A percentile compares a stretch with the other conserved stretches of the same genome.
Evolutionary conservation across 64 coral and sea anemone species (phyloP).

Genomic region (Hydrozoanthus tunicans): DNA sequence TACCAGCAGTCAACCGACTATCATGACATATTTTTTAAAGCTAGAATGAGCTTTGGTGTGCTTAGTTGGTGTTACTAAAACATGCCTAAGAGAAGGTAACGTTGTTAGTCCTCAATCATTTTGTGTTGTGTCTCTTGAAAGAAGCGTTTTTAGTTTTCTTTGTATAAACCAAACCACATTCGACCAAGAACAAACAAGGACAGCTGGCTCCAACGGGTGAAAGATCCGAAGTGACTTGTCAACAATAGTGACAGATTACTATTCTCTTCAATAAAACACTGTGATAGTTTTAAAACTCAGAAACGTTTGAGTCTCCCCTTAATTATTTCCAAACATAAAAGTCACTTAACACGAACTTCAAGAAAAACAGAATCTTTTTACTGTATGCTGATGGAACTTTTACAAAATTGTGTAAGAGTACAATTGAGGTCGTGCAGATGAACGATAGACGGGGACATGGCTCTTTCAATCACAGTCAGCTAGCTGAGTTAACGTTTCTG

Average conservation of each 20-base stretch:
- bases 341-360: background rate
- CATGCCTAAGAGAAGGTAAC: no score
- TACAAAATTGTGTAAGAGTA: background rate
- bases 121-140: no score
- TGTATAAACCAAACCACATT: no score
- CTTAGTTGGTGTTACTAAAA: no score
- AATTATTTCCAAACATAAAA: background rate
- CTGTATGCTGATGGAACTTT: background rate
- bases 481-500: background rate
- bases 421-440: background rate
- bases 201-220: no score
- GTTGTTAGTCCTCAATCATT: no score
- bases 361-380: background rate
- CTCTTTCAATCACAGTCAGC: background rate
- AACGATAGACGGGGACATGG: background rate
- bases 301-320: background rate
- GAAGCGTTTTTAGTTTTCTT: no score
- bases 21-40: background rate
- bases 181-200: no score
- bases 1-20: background rate
- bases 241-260: no score
- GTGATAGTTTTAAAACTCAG: no score
- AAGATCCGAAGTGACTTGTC: no score
- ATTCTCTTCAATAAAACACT: no score
- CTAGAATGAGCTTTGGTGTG: background rate